Percentiles rank a stretch among this genome's conserved stretches.
Evolutionary conservation across 2,888 invertebrate species (phyloP).

Genomic region (Myopa tessellatipennis): DNA sequence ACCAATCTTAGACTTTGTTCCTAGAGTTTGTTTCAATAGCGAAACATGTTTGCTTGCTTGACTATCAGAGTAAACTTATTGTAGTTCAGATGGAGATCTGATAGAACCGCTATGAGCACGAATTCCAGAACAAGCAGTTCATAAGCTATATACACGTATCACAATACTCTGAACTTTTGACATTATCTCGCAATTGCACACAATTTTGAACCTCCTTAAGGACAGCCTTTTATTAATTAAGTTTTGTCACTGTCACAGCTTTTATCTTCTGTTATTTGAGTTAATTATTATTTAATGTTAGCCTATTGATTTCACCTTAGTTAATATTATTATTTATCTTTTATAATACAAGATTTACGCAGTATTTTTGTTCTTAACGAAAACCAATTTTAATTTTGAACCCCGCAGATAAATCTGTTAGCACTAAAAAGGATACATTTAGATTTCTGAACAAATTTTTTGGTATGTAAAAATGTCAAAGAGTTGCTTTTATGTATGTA

Average conservation of each 20-base stretch:
- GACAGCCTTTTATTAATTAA: not conserved
- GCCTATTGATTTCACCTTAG: not conserved
- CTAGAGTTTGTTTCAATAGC: too few species aligned
- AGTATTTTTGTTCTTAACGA: conserved; percentile 10
- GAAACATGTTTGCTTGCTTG: too few species aligned
- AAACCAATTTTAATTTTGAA: conserved; percentile 27
- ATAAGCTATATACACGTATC: too few species aligned
- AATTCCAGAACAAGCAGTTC: too few species aligned
- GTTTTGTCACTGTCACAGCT: not conserved
- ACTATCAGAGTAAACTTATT: too few species aligned
- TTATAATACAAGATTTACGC: not conserved
- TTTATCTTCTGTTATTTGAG: not conserved
- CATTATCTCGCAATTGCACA: too few species aligned
- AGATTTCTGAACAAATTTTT: conserved; percentile 57
- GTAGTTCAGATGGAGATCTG: too few species aligned
- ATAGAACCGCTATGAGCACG: too few species aligned
- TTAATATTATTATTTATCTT: not conserved
- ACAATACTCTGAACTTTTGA: too few species aligned
- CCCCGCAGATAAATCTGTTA: conserved; percentile 53
- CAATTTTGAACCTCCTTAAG: too few species aligned
- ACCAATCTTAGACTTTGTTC: too few species aligned
- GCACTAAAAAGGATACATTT: conserved; percentile 58
- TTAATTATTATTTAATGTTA: conserved; percentile 2
- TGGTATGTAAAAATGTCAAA: conserved; percentile 53
- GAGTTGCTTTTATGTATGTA: not conserved